Percentiles rank a stretch among this genome's conserved stretches.
These are phyloP conservation scores for Spinibarbus caldwelli DNA, from an alignment of 2,797 vertebrate species.

Conservation along the genomic window DNA sequence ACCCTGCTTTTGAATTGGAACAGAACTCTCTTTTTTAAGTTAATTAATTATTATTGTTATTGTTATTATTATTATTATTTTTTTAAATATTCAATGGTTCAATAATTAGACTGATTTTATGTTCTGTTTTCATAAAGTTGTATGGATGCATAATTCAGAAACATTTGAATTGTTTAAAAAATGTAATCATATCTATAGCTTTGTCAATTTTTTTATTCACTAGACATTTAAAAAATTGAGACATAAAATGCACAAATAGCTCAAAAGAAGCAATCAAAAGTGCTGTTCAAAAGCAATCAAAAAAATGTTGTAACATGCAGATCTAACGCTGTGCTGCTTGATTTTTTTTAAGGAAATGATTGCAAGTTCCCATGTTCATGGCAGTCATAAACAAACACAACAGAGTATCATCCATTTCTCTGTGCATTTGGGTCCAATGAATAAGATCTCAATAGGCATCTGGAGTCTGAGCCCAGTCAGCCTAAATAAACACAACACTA, in stretches of 20 bases:
- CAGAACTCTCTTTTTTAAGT: background rate
- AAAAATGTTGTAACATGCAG: background rate
- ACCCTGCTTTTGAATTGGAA: background rate
- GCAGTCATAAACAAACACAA: background rate
- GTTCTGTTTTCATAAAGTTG: background rate
- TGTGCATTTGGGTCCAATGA: background rate
- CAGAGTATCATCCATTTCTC: background rate
- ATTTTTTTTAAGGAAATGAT: background rate
- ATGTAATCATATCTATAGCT: background rate
- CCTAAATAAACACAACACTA: constrained; percentile 26
- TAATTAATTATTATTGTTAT: no score
- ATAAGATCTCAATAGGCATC: background rate
- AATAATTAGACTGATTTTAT: background rate
- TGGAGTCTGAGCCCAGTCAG: background rate
- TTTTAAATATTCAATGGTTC: background rate
- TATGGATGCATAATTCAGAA: background rate
- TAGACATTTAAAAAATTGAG: background rate
- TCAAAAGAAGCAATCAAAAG: background rate
- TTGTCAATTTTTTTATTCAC: background rate
- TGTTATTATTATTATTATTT: background rate
- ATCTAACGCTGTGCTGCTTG: background rate
- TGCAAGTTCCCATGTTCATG: background rate
- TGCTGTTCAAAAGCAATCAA: background rate
- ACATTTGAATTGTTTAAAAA: background rate
- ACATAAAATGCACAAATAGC: background rate